These are phyloP conservation scores for Ephialtes manifestator DNA, from an alignment of 2,888 invertebrate genomes.

Conservation along the genomic window DNA sequence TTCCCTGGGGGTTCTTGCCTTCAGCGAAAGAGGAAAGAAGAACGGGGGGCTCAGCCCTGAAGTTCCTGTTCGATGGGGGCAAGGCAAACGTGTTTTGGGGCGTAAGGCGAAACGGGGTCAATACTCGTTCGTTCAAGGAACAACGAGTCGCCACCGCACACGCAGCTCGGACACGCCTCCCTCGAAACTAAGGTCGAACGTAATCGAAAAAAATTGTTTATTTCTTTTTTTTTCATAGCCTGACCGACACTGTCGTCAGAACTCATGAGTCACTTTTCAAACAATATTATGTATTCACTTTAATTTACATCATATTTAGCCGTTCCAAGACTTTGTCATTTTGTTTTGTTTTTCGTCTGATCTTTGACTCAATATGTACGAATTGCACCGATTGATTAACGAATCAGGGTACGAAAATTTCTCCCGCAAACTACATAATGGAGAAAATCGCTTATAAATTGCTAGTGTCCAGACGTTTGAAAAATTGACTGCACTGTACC, in stretches of 20 bases:
- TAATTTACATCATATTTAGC: background rate
- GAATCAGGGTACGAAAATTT: background rate
- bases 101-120: slow-evolving; percentile 57
- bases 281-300: background rate
- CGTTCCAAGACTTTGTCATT: background rate
- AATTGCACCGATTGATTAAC: background rate
- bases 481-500: background rate
- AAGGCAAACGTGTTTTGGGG: slow-evolving; percentile 69
- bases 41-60: slow-evolving; percentile 42
- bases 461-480: background rate
- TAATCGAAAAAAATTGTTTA: slow-evolving; percentile 11
- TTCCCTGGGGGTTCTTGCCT: slow-evolving; percentile 40
- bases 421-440: too few species aligned
- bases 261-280: background rate
- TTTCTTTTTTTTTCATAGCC: slow-evolving; percentile 47
- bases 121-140: slow-evolving; percentile 60
- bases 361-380: background rate
- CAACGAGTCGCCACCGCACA: slow-evolving; percentile 52
- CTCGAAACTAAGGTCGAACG: slow-evolving; percentile 55
- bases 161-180: slow-evolving; percentile 31
- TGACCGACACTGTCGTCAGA: background rate
- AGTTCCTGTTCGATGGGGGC: slow-evolving; percentile 56
- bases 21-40: background rate
- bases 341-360: background rate
- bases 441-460: background rate